Percentiles rank a stretch among this genome's conserved stretches.
These are phyloP conservation scores for Forpus xanthops DNA, from an alignment of 2,797 vertebrate genomes.

Conservation along the genomic window DNA sequence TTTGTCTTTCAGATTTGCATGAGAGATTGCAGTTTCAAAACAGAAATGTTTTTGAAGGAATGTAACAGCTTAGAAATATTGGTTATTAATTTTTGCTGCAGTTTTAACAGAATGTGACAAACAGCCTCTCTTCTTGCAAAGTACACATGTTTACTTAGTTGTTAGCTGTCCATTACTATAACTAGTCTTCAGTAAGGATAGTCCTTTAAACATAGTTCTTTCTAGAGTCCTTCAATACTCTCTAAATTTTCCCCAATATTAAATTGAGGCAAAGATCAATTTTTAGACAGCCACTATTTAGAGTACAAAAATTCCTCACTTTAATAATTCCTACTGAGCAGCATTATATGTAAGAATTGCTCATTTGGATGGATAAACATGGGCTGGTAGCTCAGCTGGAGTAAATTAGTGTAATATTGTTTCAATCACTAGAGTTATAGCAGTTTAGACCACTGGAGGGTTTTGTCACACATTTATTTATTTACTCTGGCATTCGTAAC, in stretches of 20 bases:
- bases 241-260: neutral
- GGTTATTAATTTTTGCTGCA: neutral
- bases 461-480: neutral
- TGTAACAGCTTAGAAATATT: neutral
- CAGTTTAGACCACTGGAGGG: neutral
- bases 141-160: neutral
- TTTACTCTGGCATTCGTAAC: neutral
- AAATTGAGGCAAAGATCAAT: neutral
- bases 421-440: neutral
- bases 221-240: neutral
- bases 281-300: neutral
- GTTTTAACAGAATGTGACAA: neutral
- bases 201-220: neutral
- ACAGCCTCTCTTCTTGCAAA: neutral
- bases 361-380: conserved; percentile 14
- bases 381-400: neutral
- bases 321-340: conserved; percentile 9
- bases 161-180: neutral
- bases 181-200: neutral
- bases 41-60: neutral
- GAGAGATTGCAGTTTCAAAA: neutral
- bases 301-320: neutral
- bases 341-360: neutral
- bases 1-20: neutral
- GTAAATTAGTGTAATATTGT: neutral